Base-by-base conservation (phyloP, 2,888 invertebrate genomes). In the Mamestra brassicae region DNA sequence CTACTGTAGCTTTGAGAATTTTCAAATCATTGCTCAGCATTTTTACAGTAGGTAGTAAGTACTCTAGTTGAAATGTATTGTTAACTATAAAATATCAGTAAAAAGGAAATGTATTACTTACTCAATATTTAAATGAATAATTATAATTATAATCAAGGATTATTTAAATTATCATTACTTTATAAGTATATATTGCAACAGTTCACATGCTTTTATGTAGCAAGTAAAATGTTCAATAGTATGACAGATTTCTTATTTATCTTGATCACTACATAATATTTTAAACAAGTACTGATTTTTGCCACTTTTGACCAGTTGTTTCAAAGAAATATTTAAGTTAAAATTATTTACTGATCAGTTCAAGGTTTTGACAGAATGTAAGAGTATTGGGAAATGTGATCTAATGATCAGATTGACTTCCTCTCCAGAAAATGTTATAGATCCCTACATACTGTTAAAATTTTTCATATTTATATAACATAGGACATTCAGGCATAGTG, bases 401-500 rank as follows among this genome's bases (percentile, higher is more conserved):
- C 45, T 54, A 50, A 17, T 6, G 2, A 38, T 13, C 2, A 6
- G 36, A 5, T 38, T 38, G 38, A 38, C 38, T 38, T 38, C 4
- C 4, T 38, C 3, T 38, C 38, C 38, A 38, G 5, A 38, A 38
- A 42, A 42, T 42, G 6, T 42, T 42, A 42, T 42, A 42, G 42
- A 42, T 42, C 42, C 17, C 11, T 45, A 34, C 17, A 26, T 36
- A 42, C 11, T 42, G 42, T 42, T 66, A 34, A 5, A 47, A 6
- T 60, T 57, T 55, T 57, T 68, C 62, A 65, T 45, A 82, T 69
- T 68, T 65, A 65, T 45, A 82, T 69, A 77, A 78, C 57, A 66
- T 45, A 1, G n/a, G 42, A 58, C 65, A 58, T 61, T 80, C 61
- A 84, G 84, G 86, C 86, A 68, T 36, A 36, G 11, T 79, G 86